Evolutionary conservation across 2,797 vertebrate genomes (phyloP).

Genomic region (Enteromius trimaculatus): DNA sequence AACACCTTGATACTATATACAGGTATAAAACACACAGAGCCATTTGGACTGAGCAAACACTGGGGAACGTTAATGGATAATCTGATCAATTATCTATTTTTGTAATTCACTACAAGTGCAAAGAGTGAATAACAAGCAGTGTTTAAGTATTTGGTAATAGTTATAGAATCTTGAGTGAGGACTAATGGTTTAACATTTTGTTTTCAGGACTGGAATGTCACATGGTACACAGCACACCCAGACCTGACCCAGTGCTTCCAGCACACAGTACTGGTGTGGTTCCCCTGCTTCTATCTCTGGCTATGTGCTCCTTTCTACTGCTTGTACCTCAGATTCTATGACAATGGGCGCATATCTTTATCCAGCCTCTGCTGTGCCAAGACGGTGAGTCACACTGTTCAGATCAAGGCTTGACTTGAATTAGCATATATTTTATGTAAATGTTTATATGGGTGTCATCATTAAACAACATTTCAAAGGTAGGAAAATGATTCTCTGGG

Average conservation of each 20-base stretch:
- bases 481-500: background rate
- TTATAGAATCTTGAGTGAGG: background rate
- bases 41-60: constrained; percentile 19
- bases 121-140: background rate
- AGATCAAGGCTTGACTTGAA: background rate
- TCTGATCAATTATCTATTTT: too few species aligned
- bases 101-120: constrained; percentile 5
- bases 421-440: background rate
- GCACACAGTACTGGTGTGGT: constrained; percentile 91
- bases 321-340: constrained; percentile 78
- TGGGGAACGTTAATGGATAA: background rate
- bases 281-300: constrained; percentile 94
- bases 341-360: constrained; percentile 82
- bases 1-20: too few species aligned
- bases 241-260: constrained; percentile 96
- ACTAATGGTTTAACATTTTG: constrained; percentile 5
- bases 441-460: background rate
- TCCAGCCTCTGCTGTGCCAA: constrained; percentile 87
- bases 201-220: constrained; percentile 90
- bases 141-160: background rate
- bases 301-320: constrained; percentile 84
- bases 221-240: constrained; percentile 91
- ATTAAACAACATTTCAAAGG: background rate
- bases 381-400: constrained; percentile 73
- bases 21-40: background rate